Percentiles rank a stretch among this genome's conserved stretches.
phyloP scores from a whole-genome alignment of 2,797 vertebrate species.

The Nannoperca australis region DNA sequence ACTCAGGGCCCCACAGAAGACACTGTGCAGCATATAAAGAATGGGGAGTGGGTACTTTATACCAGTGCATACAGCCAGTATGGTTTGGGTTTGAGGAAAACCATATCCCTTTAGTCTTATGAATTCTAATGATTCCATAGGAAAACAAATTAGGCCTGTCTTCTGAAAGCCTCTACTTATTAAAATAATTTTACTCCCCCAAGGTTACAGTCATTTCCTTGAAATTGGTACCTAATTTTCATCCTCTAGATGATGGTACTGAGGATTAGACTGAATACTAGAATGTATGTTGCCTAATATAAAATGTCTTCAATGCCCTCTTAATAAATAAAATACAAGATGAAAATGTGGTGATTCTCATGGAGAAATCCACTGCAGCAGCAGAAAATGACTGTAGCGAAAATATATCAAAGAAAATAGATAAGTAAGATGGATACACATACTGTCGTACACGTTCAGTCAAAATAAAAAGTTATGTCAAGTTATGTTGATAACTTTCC shows the following conservation, averaged over 20 bases:
- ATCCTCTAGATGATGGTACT: not conserved
- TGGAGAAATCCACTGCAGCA: not conserved
- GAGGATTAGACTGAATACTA: not conserved
- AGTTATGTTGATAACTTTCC: not conserved
- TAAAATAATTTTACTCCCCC: constrained; percentile 10
- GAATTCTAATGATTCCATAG: constrained; percentile 1
- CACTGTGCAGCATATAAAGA: constrained; percentile 1
- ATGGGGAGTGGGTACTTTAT: not conserved
- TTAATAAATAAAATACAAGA: constrained; percentile 9
- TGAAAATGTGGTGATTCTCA: not conserved
- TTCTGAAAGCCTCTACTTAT: constrained; percentile 4
- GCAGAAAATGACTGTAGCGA: not conserved
- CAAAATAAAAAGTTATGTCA: not conserved
- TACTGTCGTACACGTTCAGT: no score
- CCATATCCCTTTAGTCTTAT: constrained; percentile 6
- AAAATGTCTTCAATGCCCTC: constrained; percentile 3
- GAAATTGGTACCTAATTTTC: constrained; percentile 4
- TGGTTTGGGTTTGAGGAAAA: constrained; percentile 15
- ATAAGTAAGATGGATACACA: not conserved
- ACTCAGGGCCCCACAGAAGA: not conserved
- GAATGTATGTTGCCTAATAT: constrained; percentile 10
- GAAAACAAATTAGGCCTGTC: not conserved
- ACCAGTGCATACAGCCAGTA: not conserved
- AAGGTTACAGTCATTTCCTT: constrained; percentile 28
- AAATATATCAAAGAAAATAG: not conserved